Evolutionary conservation across 2,888 invertebrate species (phyloP).

Genomic region (Brachypterus glaber): DNA sequence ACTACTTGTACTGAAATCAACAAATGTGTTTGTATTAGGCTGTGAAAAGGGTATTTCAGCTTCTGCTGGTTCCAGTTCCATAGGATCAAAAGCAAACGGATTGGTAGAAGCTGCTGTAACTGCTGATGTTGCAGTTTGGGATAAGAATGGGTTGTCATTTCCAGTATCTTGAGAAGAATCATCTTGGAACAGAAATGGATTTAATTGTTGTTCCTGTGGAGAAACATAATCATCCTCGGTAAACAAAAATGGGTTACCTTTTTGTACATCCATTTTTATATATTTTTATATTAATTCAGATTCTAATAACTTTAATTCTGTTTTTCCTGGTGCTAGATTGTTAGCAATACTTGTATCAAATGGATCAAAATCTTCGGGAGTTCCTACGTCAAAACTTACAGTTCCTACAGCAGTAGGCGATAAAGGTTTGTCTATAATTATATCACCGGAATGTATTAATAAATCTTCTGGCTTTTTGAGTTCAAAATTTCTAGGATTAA

Average conservation of each 20-base stretch:
- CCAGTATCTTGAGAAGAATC: slow-evolving; percentile 26
- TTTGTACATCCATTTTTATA: slow-evolving; percentile 35
- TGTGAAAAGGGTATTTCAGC: slow-evolving; percentile 20
- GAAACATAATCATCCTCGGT: slow-evolving; percentile 55
- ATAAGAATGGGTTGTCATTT: slow-evolving; percentile 63
- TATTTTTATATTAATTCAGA: slow-evolving; percentile 54
- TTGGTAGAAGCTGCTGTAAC: slow-evolving; percentile 45
- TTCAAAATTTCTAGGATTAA: slow-evolving; percentile 42
- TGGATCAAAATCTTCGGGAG: slow-evolving; percentile 57
- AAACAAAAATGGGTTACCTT: slow-evolving; percentile 74
- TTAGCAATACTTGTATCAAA: slow-evolving; percentile 76
- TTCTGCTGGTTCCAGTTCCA: slow-evolving; percentile 36
- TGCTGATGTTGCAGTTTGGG: slow-evolving; percentile 37
- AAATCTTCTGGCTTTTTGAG: slow-evolving; percentile 26
- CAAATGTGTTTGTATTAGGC: slow-evolving; percentile 3
- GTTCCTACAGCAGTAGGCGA: slow-evolving; percentile 33
- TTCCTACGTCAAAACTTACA: slow-evolving; percentile 36
- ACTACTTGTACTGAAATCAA: slow-evolving; percentile 6
- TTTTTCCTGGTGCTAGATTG: slow-evolving; percentile 63
- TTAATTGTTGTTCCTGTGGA: slow-evolving; percentile 47
- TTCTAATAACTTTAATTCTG: slow-evolving; percentile 68
- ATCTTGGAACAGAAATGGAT: slow-evolving; percentile 58
- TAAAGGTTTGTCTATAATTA: slow-evolving; percentile 36
- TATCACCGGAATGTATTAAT: slow-evolving; percentile 30
- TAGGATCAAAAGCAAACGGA: slow-evolving; percentile 52